phyloP scores from a whole-genome alignment of 2,113 vertebrate species.

The Hylia prasina region DNA sequence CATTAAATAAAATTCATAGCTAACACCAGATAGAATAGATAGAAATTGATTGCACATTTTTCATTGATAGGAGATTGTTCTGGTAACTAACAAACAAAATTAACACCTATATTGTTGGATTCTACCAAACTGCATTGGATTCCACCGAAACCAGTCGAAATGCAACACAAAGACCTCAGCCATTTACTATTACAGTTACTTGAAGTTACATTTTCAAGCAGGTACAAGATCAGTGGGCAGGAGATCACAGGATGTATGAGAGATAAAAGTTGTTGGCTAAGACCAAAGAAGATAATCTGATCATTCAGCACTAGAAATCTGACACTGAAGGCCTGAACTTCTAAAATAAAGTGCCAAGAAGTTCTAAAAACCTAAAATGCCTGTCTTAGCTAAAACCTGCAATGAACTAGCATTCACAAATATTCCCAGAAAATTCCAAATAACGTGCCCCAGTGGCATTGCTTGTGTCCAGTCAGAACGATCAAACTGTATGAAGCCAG shows the following conservation, averaged over 20 bases:
- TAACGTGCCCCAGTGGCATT: rapidly evolving
- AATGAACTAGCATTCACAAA: neutral
- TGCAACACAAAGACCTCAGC: neutral
- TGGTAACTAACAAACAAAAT: neutral
- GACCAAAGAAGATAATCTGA: neutral
- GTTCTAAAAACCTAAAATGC: neutral
- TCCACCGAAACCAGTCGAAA: neutral
- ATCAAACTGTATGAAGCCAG: neutral
- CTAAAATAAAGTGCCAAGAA: neutral
- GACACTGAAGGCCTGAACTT: neutral
- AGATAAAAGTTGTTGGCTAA: neutral
- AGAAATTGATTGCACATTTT: neutral
- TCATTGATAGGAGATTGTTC: neutral
- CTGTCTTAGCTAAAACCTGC: neutral
- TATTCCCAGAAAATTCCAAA: neutral
- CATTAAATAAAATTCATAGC: neutral
- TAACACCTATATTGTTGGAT: neutral
- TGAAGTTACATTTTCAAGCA: neutral
- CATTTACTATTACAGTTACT: neutral
- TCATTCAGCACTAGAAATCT: neutral
- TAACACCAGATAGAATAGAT: neutral
- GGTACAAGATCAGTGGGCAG: neutral
- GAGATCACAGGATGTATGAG: neutral
- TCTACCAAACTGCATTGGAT: neutral
- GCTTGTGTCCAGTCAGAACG: neutral